Conservation (phyloP, 1,140 invertebrate species). For the Aphelinus certus region DNA sequence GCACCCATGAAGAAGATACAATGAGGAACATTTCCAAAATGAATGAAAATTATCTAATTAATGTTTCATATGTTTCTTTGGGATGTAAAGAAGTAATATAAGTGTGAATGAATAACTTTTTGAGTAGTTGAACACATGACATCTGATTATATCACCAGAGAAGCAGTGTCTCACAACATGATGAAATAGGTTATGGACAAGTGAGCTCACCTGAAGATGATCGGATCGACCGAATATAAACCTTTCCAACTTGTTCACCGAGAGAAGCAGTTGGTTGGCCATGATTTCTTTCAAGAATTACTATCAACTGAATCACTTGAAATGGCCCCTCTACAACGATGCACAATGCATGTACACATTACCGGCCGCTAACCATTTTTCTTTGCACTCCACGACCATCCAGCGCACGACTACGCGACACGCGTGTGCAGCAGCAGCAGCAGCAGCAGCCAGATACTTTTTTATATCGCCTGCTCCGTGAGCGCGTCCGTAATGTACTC, state of each 20-base stretch:
- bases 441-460: no score
- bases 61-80: slow-evolving; percentile 4
- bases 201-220: slow-evolving; percentile 50
- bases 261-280: slow-evolving; percentile 58
- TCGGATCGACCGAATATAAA: slow-evolving; percentile 55
- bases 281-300: slow-evolving; percentile 45
- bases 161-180: slow-evolving; percentile 45
- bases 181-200: slow-evolving; percentile 51
- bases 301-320: slow-evolving; percentile 35
- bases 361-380: slow-evolving; percentile 40
- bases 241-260: slow-evolving; percentile 55
- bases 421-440: no score
- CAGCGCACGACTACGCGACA: no score
- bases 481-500: no score
- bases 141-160: slow-evolving; percentile 28
- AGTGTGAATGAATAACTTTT: no score
- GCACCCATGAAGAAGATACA: not conserved
- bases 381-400: not conserved
- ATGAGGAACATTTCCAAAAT: no score
- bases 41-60: not conserved
- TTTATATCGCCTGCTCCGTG: no score
- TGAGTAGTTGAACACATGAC: not conserved
- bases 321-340: slow-evolving; percentile 11
- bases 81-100: not conserved
- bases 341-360: slow-evolving; percentile 23